A percentile compares a stretch with the other conserved stretches of the same genome.
Evolutionary conservation across 2,797 vertebrate species (phyloP).

Genomic region (Nasua narica): DNA sequence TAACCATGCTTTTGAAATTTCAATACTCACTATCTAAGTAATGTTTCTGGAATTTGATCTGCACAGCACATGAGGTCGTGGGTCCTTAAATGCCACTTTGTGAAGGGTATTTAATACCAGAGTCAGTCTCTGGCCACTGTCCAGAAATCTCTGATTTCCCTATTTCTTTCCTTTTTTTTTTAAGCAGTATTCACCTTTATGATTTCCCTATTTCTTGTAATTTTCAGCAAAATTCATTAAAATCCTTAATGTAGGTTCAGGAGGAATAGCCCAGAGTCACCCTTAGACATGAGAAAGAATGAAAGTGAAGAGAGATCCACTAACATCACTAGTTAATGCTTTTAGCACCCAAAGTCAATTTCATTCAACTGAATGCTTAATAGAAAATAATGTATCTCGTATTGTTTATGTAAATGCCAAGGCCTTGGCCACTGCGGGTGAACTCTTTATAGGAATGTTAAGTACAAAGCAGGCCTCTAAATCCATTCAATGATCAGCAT

Average conservation of each 20-base stretch:
- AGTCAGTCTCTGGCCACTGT: not conserved
- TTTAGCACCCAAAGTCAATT: not conserved
- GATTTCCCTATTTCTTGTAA: not conserved
- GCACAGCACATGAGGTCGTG: accelerated
- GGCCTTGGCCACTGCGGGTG: not conserved
- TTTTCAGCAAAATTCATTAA: not conserved
- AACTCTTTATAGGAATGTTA: not conserved
- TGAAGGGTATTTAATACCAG: not conserved
- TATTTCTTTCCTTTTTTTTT: too few relatives aligned
- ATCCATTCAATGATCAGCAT: not conserved
- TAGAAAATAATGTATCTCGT: not conserved
- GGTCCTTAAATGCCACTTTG: not conserved
- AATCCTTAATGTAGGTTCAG: not conserved
- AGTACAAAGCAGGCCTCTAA: not conserved
- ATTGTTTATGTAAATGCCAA: not conserved
- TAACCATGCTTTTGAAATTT: not conserved
- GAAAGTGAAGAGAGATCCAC: not conserved
- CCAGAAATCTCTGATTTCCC: not conserved
- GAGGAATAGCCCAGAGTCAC: not conserved
- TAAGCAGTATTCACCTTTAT: not conserved
- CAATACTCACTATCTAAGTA: not conserved
- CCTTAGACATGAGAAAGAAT: not conserved
- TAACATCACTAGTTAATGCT: not conserved
- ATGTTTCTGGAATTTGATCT: not conserved
- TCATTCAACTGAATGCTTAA: not conserved